A percentile compares a stretch with the other conserved stretches of the same genome.
These are phyloP conservation scores for Nerophis lumbriciformis DNA, from an alignment of 2,113 vertebrate species.

Conservation along the genomic window DNA sequence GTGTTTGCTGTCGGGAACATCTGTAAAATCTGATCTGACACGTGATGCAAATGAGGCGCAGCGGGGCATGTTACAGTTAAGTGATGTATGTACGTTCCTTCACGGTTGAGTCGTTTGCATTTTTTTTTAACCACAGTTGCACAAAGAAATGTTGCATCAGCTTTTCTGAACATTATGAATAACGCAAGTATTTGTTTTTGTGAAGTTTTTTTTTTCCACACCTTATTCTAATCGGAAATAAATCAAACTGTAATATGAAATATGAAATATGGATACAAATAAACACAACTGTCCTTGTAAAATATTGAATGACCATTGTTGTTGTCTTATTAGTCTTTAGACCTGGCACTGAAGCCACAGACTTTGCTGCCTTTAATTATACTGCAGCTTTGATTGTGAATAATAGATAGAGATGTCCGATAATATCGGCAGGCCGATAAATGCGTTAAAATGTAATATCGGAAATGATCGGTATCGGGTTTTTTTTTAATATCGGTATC, in stretches of 20 bases:
- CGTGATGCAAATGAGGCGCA: neutral
- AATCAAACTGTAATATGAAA: no score
- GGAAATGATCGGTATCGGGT: no score
- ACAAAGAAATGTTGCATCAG: no score
- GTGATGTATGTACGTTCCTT: neutral
- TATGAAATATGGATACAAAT: neutral
- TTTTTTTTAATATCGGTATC: no score
- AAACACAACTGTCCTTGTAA: constrained; percentile 6
- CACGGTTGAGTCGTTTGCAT: neutral
- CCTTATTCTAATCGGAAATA: no score
- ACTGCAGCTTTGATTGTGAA: no score
- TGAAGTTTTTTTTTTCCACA: no score
- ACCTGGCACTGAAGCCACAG: constrained; percentile 13
- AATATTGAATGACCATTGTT: constrained; percentile 12
- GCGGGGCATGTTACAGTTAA: neutral
- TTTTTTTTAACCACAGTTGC: neutral
- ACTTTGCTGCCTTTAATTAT: constrained; percentile 6
- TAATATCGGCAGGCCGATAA: no score
- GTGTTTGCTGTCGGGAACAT: neutral
- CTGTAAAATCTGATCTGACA: neutral
- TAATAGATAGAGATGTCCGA: no score
- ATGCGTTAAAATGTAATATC: no score
- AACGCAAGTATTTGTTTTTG: no score
- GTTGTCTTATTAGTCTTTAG: constrained; percentile 4
- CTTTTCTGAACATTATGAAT: no score